Evolutionary conservation across 2,888 invertebrate species (phyloP).

Genomic region (Zygothrica quintamaculata): DNA sequence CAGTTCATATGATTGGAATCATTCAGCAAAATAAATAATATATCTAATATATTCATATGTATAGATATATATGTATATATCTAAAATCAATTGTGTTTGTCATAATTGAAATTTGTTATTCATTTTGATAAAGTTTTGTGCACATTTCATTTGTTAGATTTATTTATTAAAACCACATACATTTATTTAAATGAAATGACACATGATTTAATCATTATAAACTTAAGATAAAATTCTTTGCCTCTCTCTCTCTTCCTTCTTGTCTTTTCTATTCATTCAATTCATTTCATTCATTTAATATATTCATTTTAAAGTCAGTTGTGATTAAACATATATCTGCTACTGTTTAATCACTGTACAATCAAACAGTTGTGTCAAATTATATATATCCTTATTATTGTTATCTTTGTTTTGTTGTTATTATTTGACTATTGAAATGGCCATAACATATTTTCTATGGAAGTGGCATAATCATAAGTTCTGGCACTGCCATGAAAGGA

Average conservation of each 20-base stretch:
- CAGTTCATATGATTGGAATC: slow-evolving; percentile 1
- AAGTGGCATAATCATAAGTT: too few relatives aligned
- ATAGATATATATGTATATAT: too few relatives aligned
- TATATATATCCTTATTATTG: slow-evolving; percentile 10
- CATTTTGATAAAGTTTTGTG: too few relatives aligned
- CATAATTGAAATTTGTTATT: too few relatives aligned
- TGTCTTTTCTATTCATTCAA: slow-evolving; percentile 1
- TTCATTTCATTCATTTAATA: background rate
- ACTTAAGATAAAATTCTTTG: too few relatives aligned
- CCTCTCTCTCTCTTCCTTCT: too few relatives aligned
- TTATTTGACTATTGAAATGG: slow-evolving; percentile 14
- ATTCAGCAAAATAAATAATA: background rate
- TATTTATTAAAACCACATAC: too few relatives aligned
- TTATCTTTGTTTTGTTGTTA: slow-evolving; percentile 4
- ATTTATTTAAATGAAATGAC: background rate
- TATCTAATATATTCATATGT: too few relatives aligned
- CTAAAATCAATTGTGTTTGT: too few relatives aligned
- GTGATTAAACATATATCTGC: slow-evolving; percentile 15
- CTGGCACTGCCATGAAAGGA: too few relatives aligned
- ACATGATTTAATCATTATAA: too few relatives aligned
- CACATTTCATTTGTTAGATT: too few relatives aligned
- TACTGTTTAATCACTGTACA: slow-evolving; percentile 24
- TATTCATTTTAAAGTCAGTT: slow-evolving; percentile 3
- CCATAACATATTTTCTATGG: slow-evolving; percentile 10
- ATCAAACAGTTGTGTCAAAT: slow-evolving; percentile 21